Percentiles rank a stretch among this genome's conserved stretches.
phyloP scores from a whole-genome alignment of 2,797 vertebrate genomes.

The Epinephelus malabaricus region DNA sequence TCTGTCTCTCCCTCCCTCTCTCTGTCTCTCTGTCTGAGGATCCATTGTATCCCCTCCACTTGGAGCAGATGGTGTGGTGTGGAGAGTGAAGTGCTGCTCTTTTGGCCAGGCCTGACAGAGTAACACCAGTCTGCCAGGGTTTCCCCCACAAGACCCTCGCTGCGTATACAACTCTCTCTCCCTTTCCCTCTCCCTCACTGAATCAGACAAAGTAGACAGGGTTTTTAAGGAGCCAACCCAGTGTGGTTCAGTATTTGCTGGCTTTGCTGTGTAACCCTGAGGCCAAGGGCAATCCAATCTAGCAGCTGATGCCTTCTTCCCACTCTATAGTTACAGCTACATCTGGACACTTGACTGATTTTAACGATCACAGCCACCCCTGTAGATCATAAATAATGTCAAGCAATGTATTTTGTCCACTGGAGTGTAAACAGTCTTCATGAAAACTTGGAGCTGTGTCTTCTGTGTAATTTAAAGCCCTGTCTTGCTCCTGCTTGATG shows the following conservation, averaged over 20 bases:
- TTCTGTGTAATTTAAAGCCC: constrained; percentile 63
- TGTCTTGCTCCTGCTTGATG: constrained; percentile 58
- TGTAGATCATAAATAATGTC: constrained; percentile 75
- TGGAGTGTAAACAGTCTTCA: constrained; percentile 73
- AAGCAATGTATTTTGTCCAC: constrained; percentile 70
- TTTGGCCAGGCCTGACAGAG: constrained; percentile 92
- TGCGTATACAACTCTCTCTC: constrained; percentile 78
- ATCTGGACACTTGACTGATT: constrained; percentile 84
- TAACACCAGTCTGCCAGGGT: constrained; percentile 94
- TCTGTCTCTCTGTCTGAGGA: constrained; percentile 73
- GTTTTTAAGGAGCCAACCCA: constrained; percentile 84
- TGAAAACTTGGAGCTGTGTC: constrained; percentile 71
- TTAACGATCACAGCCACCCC: constrained; percentile 73
- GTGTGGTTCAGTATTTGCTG: constrained; percentile 80
- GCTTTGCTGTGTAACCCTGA: constrained; percentile 79
- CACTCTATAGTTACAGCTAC: constrained; percentile 79
- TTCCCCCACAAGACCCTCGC: constrained; percentile 84
- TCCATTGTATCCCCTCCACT: constrained; percentile 84
- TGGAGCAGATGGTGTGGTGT: constrained; percentile 95
- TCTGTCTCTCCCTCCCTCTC: constrained; percentile 32
- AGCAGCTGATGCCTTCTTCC: constrained; percentile 84
- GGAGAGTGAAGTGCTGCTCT: constrained; percentile 91
- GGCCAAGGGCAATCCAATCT: constrained; percentile 86
- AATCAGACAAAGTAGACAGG: constrained; percentile 84
- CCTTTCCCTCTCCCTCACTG: constrained; percentile 78